Evolutionary conservation across 37 sponge, comb jelly and placozoan genomes (phyloP).

Genomic region (Hormiphora californensis): DNA sequence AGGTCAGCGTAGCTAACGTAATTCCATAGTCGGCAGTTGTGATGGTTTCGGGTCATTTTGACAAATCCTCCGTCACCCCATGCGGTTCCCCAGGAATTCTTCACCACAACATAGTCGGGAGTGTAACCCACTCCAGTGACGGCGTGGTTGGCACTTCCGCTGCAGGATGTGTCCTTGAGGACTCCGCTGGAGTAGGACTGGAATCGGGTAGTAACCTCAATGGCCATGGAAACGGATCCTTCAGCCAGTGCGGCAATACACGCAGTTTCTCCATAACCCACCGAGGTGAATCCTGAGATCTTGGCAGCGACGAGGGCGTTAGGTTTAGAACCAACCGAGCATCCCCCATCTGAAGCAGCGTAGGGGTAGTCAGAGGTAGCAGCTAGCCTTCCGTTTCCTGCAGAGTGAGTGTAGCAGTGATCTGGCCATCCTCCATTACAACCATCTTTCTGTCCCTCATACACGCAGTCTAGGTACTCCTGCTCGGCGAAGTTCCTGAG

Average conservation of each 20-base stretch:
- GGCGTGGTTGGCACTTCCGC: background rate
- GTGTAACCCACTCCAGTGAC: background rate
- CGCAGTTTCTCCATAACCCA: background rate
- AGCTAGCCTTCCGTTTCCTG: background rate
- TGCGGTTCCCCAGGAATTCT: background rate
- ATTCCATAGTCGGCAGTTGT: background rate
- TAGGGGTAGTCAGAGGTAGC: background rate
- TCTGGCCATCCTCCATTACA: background rate
- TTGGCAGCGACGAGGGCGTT: background rate
- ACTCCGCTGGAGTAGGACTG: background rate
- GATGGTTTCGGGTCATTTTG: background rate
- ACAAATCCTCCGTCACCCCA: background rate
- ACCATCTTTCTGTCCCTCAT: background rate
- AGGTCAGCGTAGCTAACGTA: background rate
- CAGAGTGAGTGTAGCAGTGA: slow-evolving; percentile 2
- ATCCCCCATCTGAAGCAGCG: background rate
- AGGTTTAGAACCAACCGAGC: background rate
- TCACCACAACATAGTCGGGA: background rate
- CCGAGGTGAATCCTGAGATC: background rate
- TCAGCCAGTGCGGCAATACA: background rate
- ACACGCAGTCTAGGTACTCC: slow-evolving; percentile 12
- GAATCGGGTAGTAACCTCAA: slow-evolving; percentile 3
- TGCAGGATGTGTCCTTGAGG: background rate
- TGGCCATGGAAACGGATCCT: background rate
- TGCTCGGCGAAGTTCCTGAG: slow-evolving; percentile 2